These are phyloP conservation scores for Mesocentrotus franciscanus DNA, from an alignment of 53 echinoderm and acorn worm genomes.

Conservation along the genomic window DNA sequence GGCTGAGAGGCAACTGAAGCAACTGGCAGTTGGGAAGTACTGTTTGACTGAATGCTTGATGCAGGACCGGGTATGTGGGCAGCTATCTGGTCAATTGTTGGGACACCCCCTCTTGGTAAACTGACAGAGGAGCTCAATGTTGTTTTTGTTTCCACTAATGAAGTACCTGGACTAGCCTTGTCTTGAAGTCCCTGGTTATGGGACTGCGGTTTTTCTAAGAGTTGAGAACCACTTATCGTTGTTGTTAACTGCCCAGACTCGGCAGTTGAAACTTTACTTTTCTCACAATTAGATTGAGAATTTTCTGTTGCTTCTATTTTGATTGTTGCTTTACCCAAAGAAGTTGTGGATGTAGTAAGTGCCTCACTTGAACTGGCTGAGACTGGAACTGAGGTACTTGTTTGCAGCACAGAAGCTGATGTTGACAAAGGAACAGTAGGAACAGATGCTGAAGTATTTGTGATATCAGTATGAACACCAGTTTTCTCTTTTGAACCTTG, in stretches of 20 bases:
- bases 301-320: not conserved
- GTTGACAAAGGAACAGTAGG: not conserved
- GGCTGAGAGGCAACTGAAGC: slow-evolving; percentile 4
- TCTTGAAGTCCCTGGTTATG: not conserved
- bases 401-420: not conserved
- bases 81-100: slow-evolving; percentile 39
- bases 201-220: not conserved
- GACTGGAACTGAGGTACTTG: not conserved
- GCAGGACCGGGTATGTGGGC: slow-evolving; percentile 22
- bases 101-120: not conserved
- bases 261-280: not conserved
- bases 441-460: slow-evolving; percentile 58
- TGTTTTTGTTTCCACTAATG: not conserved
- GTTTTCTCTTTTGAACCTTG: slow-evolving; percentile 32
- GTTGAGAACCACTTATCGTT: not conserved
- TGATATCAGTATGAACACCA: slow-evolving; percentile 33
- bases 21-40: slow-evolving; percentile 44
- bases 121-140: slow-evolving; percentile 25
- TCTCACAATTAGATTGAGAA: not conserved
- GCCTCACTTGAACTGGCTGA: not conserved
- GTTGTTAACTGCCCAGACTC: not conserved
- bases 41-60: slow-evolving; percentile 42
- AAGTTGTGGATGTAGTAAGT: not conserved
- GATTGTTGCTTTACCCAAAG: not conserved
- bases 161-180: not conserved